A percentile compares a stretch with the other conserved stretches of the same genome.
phyloP scores from a whole-genome alignment of 2,797 vertebrate species.

The Scolopax rusticola region DNA sequence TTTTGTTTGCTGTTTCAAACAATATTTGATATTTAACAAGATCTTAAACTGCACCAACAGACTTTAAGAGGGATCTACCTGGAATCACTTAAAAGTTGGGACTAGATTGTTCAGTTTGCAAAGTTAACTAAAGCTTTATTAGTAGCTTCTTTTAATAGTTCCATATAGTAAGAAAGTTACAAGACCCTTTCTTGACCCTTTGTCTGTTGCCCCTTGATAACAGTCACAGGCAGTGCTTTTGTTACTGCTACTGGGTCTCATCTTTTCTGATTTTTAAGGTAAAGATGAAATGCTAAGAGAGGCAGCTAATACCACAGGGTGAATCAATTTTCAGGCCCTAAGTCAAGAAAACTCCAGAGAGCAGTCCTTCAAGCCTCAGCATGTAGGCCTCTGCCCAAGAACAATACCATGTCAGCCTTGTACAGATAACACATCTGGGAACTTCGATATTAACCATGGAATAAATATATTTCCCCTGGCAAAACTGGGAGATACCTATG shows the following conservation, averaged over 20 bases:
- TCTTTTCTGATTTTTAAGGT: not conserved
- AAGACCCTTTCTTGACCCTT: not conserved
- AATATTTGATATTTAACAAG: not conserved
- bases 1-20: not conserved
- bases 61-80: not conserved
- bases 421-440: not conserved
- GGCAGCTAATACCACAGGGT: not conserved
- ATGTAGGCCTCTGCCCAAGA: not conserved
- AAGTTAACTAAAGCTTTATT: not conserved
- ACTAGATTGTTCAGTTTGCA: not conserved
- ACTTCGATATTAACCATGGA: not conserved
- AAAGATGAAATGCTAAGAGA: not conserved
- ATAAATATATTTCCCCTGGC: not conserved
- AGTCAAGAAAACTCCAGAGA: not conserved
- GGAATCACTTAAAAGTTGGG: not conserved
- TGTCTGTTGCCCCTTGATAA: not conserved
- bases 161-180: not conserved
- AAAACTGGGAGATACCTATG: not conserved
- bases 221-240: not conserved
- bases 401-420: not conserved
- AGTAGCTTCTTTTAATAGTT: not conserved
- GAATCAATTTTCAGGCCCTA: not conserved
- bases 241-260: not conserved
- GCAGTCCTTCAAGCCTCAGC: not conserved
- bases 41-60: not conserved